These are phyloP conservation scores for Mastigias papua DNA, from an alignment of 30 jellyfish, hydroid and myxozoan species.

Conservation along the genomic window DNA sequence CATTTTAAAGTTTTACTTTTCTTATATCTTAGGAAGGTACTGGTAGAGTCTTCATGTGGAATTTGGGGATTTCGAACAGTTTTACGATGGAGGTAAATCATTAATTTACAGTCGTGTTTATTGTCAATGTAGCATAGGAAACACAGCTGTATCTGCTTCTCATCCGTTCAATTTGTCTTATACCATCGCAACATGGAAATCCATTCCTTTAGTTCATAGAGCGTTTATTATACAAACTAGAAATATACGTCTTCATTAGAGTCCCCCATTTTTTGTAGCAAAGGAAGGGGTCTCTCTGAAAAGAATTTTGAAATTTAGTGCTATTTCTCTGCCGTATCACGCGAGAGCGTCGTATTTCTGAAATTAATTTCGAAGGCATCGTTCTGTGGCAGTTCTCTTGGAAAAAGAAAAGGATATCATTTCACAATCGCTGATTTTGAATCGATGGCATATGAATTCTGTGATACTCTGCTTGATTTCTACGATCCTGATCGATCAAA, in stretches of 20 bases:
- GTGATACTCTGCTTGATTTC: conserved; percentile 89
- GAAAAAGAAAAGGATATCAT: conserved; percentile 74
- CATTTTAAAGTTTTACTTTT: neutral
- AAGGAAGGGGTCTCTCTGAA: too few relatives aligned
- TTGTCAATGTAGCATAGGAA: too few relatives aligned
- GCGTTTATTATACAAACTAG: too few relatives aligned
- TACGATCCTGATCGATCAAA: conserved; percentile 94
- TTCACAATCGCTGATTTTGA: conserved; percentile 85
- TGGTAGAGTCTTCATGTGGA: conserved; percentile 97
- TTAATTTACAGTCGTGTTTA: too few relatives aligned
- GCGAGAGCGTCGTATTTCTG: neutral
- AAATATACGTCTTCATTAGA: too few relatives aligned
- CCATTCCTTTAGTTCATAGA: neutral
- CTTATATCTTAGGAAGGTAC: conserved; percentile 79
- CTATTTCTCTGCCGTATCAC: too few relatives aligned
- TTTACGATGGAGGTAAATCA: conserved; percentile 92
- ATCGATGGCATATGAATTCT: conserved; percentile 91
- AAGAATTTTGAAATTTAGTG: too few relatives aligned
- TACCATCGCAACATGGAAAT: neutral
- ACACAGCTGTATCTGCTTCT: neutral
- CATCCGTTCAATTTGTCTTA: neutral
- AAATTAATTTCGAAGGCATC: conserved; percentile 74
- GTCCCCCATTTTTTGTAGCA: too few relatives aligned
- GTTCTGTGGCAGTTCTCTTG: conserved; percentile 92
- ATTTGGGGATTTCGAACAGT: conserved; percentile 81